These are phyloP conservation scores for Electrona antarctica DNA, from an alignment of 2,113 vertebrate species.

Conservation along the genomic window DNA sequence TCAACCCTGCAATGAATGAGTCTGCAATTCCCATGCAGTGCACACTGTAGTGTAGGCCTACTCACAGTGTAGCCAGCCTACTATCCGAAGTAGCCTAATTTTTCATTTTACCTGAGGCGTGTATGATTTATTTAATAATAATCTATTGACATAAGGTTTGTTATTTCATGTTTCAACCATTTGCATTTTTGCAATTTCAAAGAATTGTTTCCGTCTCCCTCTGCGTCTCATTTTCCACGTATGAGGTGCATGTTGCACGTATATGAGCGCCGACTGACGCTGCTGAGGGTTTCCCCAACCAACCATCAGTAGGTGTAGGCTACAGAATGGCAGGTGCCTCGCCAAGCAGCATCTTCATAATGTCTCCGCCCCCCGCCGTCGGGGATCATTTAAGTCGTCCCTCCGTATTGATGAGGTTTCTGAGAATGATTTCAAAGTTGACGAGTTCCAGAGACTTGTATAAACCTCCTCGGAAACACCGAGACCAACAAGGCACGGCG, in stretches of 20 bases:
- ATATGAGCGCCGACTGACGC: conserved; percentile 30
- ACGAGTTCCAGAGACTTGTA: conserved; percentile 68
- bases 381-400: conserved; percentile 67
- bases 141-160: background rate
- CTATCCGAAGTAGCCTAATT: no score
- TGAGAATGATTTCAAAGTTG: conserved; percentile 65
- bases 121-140: no score
- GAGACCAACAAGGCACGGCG: background rate
- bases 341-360: conserved; percentile 42
- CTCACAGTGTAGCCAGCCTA: no score
- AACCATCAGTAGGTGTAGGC: conserved; percentile 31
- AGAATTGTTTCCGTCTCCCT: conserved; percentile 64
- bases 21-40: no score
- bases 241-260: conserved; percentile 47
- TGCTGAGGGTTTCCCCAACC: conserved; percentile 67
- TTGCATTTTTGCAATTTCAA: conserved; percentile 54
- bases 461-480: background rate
- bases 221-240: conserved; percentile 53
- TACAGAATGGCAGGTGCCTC: conserved; percentile 60
- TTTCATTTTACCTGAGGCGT: no score
- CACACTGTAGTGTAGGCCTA: no score
- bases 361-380: conserved; percentile 48
- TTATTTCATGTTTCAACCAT: background rate
- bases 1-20: no score
- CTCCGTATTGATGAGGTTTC: conserved; percentile 53